Base-by-base conservation (phyloP, 1,140 invertebrate species). In the Galleria mellonella region DNA sequence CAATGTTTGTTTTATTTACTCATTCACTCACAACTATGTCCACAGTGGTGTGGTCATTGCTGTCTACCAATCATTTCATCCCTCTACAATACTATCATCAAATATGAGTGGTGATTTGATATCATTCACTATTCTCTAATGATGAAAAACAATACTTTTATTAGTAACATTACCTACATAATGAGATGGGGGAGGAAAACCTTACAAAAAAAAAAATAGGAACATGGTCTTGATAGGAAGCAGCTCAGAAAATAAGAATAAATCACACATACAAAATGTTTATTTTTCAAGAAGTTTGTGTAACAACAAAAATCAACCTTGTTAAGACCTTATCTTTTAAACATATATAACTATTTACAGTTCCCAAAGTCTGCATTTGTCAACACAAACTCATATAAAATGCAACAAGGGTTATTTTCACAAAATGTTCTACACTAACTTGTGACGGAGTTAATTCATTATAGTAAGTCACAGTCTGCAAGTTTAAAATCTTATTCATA, bases 251-350 rank as follows among this genome's bases (percentile, higher is more conserved):
- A 68, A 60, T 43, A 32, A 69, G 58, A 55, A 70, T 62, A 64
- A 54, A 62, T 75, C 82, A 83, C 82, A 83, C 82, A 82, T 85
- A 85, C 78, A 85, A 83, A 85, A 85, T 82, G 77, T 83, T 85
- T 85, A 82, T 83, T 85, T 79, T 81, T 81, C 72, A 79, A 81
- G 68, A 82, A 84, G 74, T 85, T 82, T 74, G 78, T 82, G 82
- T 85, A 83, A 82, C 78, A 85, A 85, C 82, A 85, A 82, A 81
- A 83, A 83, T 85, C 77, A 85, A 85, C 82, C 78, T 83, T 78
- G 77, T 83, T 81, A 78, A 74, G 67, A 81, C 75, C 78, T 82
- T 83, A 82, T 71, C 54, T 79, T 83, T 83, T 72, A 84, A 76
- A 81, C 73, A 81, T 82, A 81, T 77, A 79, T 79, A 81, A 85